Evolutionary conservation across 2,113 vertebrate species (phyloP).

Genomic region (Setophaga coronata): DNA sequence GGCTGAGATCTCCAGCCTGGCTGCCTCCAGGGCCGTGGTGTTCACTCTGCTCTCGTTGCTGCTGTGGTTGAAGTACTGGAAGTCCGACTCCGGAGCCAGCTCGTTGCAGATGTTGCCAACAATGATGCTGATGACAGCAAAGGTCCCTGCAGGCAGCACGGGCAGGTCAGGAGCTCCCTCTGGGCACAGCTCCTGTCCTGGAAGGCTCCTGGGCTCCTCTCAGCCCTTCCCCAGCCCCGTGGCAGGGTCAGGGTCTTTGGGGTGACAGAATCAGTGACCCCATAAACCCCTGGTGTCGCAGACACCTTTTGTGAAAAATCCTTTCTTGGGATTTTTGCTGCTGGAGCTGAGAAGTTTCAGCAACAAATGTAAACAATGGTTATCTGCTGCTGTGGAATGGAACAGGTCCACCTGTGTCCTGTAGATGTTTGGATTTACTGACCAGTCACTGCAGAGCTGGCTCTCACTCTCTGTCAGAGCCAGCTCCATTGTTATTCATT

Average conservation of each 20-base stretch:
- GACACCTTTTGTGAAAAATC: no score
- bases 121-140: conserved; percentile 93
- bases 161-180: background rate
- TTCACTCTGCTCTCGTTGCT: conserved; percentile 78
- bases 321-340: no score
- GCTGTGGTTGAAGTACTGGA: conserved; percentile 78
- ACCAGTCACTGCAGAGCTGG: no score
- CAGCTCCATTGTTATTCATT: no score
- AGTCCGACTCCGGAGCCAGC: conserved; percentile 83
- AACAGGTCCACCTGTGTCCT: no score
- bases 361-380: no score
- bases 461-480: no score
- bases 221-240: background rate
- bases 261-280: background rate
- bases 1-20: conserved; percentile 85
- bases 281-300: no score
- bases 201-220: background rate
- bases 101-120: conserved; percentile 86
- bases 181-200: background rate
- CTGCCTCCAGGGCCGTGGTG: conserved; percentile 76
- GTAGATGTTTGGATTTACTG: no score
- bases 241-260: fast-evolving
- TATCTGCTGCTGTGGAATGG: no score
- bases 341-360: no score
- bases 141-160: conserved; percentile 77